Percentiles rank a stretch among this genome's conserved stretches.
These are phyloP conservation scores for Clarias platycephalus DNA, from an alignment of 2,797 vertebrate genomes.

Conservation along the genomic window DNA sequence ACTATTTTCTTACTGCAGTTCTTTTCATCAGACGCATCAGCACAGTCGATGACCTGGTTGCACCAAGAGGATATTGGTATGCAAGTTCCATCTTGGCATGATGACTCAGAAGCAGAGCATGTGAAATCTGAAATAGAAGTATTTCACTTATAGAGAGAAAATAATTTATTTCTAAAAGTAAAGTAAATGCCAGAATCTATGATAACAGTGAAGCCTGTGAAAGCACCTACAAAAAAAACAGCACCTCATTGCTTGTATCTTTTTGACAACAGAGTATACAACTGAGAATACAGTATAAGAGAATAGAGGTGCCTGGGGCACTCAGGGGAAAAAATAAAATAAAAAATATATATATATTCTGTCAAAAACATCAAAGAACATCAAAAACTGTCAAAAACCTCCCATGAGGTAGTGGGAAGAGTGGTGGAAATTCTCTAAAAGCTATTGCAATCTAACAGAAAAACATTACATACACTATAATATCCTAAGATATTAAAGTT, in stretches of 20 bases:
- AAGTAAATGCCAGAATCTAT: slow-evolving; percentile 32
- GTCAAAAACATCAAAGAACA: too few species aligned
- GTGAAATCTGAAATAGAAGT: slow-evolving; percentile 74
- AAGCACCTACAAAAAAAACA: too few species aligned
- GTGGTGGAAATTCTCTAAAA: neutral
- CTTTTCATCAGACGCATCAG: slow-evolving; percentile 94
- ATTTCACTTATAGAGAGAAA: slow-evolving; percentile 49
- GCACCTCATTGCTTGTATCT: neutral
- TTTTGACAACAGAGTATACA: neutral
- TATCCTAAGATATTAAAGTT: neutral
- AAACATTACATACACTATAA: neutral
- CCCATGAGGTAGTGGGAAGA: neutral
- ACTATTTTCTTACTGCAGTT: slow-evolving; percentile 84
- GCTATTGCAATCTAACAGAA: neutral
- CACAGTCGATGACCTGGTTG: slow-evolving; percentile 94
- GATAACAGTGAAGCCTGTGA: slow-evolving; percentile 33
- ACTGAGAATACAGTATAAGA: neutral
- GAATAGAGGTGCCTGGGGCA: neutral
- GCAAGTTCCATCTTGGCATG: slow-evolving; percentile 88
- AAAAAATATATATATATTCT: too few species aligned
- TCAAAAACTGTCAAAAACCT: neutral
- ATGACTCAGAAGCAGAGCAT: slow-evolving; percentile 80
- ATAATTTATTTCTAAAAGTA: neutral
- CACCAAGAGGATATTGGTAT: slow-evolving; percentile 86
- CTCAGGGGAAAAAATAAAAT: neutral